Base-by-base conservation (phyloP, 1,140 invertebrate genomes). In the Drosophila subobscura region DNA sequence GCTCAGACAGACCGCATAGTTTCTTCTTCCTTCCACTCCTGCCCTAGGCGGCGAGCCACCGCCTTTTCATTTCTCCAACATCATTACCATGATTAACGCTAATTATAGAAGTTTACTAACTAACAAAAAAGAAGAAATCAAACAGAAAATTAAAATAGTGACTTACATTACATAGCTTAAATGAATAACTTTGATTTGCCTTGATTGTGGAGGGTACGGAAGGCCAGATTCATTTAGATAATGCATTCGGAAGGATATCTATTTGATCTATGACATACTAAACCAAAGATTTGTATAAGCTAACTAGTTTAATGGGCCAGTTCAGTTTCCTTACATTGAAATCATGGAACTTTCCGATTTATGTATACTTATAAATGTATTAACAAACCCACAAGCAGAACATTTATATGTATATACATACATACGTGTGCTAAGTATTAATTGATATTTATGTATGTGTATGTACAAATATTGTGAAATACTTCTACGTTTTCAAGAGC, bases 381-480 rank as follows among this genome's bases (percentile, higher is more conserved):
- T 27, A 16, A 27, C 8, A 51, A 14, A 27, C 23, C 10, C 25
- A 22, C 49, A 41, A 25, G 45, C 47, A 27, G 29, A 46, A 42
- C 20, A 63, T 27, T 51, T 49, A 42, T 33, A 40, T 41, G 4
- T 59, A 83, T 53, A 60, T 54, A 79, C 46, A 73, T 54, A 46
- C 66, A 83, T 79, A 80, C 10, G 27, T 85, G 72, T 80, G 80
- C 52, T 74, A 80, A 68, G 47, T 71, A 60, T 85, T 72, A 77
- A 84, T 76, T 84, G 86, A 77, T 67, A 85, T 80, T 85, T 86
- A 77, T 79, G 54, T 47, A 65, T 59, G 37, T 72, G 49, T 47
- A 61, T 52, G 22, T 41, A 64, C 55, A n/a, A n/a, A n/a, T 27
- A 50, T 41, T 20, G 8, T 29, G 14, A 37, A 37, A 12, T 12